Conservation (phyloP, 2,888 invertebrate genomes). For the Xestobium rufovillosum region DNA sequence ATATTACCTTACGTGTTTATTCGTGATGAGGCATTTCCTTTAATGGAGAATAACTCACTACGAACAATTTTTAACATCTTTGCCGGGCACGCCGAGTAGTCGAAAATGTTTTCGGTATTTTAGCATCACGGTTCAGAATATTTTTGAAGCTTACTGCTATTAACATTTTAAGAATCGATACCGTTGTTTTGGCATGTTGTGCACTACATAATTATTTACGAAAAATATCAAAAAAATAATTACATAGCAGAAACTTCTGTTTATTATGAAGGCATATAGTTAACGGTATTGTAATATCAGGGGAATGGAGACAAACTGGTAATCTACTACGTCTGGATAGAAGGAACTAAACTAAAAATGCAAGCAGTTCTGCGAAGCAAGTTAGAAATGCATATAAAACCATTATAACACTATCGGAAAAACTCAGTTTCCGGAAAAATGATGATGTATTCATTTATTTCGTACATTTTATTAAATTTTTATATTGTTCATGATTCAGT, state of each 20-base stretch:
- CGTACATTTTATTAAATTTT: neutral
- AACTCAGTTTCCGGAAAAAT: conserved; percentile 14
- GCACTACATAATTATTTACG: conserved; percentile 16
- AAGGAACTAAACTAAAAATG: conserved; percentile 11
- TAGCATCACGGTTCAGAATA: conserved; percentile 12
- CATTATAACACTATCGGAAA: conserved; percentile 12
- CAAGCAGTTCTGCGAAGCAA: conserved; percentile 12
- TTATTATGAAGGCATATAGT: conserved; percentile 15
- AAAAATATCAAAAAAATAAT: conserved; percentile 9
- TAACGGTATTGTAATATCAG: conserved; percentile 9
- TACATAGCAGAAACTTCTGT: conserved; percentile 17
- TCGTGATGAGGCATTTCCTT: conserved; percentile 18
- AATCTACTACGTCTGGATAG: conserved; percentile 13
- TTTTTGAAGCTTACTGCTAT: conserved; percentile 15
- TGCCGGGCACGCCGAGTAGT: conserved; percentile 13
- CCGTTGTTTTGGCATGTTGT: conserved; percentile 14
- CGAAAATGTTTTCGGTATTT: conserved; percentile 19
- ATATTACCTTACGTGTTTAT: conserved; percentile 17
- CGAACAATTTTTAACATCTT: conserved; percentile 12
- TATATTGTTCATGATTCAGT: conserved; percentile 1
- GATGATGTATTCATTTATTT: conserved; percentile 2
- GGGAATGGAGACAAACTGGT: conserved; percentile 19
- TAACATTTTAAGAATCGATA: conserved; percentile 12
- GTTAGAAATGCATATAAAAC: conserved; percentile 13
- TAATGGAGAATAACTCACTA: conserved; percentile 16